A percentile compares a stretch with the other conserved stretches of the same genome.
Conservation (phyloP, 2,113 vertebrate genomes). For the Hypomesus transpacificus region DNA sequence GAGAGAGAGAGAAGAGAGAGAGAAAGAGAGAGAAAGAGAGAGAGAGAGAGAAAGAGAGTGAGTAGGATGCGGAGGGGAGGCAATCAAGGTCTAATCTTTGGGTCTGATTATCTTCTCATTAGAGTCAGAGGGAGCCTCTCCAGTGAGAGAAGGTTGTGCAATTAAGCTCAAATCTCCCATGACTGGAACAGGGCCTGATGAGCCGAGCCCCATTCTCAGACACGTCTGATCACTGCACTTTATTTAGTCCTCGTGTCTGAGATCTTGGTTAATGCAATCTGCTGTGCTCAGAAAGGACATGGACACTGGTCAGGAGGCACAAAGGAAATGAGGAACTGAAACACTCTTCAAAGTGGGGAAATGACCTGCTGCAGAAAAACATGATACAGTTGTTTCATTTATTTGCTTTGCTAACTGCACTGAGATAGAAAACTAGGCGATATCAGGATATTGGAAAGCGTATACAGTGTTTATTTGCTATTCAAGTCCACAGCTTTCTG, state of each 20-base stretch:
- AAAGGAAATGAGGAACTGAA: background rate
- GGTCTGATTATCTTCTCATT: slow-evolving; percentile 73
- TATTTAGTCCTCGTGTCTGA: slow-evolving; percentile 49
- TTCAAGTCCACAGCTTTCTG: no score
- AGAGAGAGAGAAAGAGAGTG: no score
- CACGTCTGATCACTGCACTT: slow-evolving; percentile 43
- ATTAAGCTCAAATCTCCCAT: slow-evolving; percentile 64
- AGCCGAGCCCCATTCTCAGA: slow-evolving; percentile 36
- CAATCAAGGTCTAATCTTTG: slow-evolving; percentile 69
- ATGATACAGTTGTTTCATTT: no score
- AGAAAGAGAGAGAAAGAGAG: slow-evolving; percentile 39
- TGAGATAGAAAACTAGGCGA: no score
- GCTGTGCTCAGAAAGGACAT: no score
- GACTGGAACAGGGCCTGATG: slow-evolving; percentile 61
- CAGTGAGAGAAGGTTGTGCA: slow-evolving; percentile 58
- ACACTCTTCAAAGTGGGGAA: background rate
- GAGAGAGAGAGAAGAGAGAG: slow-evolving; percentile 36
- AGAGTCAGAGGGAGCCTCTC: slow-evolving; percentile 67
- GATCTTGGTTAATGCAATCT: background rate
- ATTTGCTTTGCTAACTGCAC: no score
- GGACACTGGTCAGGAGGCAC: no score
- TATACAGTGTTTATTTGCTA: no score
- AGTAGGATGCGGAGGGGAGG: slow-evolving; percentile 31
- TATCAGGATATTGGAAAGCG: no score
- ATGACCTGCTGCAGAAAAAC: no score